These are phyloP conservation scores for Papilio elwesi DNA, from an alignment of 2,888 invertebrate genomes.

Conservation along the genomic window DNA sequence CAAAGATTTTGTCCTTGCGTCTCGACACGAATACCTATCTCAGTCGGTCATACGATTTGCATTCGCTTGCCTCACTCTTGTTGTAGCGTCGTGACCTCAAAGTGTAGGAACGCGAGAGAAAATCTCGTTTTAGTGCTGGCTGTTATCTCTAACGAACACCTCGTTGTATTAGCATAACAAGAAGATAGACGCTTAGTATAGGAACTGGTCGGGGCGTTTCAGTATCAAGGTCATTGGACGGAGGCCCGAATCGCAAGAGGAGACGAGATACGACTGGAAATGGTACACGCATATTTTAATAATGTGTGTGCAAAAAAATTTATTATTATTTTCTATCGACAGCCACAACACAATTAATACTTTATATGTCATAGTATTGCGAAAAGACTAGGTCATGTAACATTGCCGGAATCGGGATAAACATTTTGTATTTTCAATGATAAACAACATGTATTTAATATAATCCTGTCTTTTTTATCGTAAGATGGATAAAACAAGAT, in stretches of 20 bases:
- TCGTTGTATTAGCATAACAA: constrained; percentile 39
- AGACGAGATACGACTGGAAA: background rate
- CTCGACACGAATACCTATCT: constrained; percentile 57
- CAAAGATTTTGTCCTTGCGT: constrained; percentile 54
- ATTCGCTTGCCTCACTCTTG: constrained; percentile 52
- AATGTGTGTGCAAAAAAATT: background rate
- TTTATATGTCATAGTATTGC: too few relatives aligned
- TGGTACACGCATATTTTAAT: background rate
- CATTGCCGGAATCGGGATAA: too few relatives aligned
- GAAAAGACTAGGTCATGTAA: too few relatives aligned
- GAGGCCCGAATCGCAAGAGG: constrained; percentile 1
- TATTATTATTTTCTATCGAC: background rate
- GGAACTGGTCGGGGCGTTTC: constrained; percentile 22
- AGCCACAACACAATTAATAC: background rate
- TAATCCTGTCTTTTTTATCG: too few relatives aligned
- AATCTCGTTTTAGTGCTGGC: constrained; percentile 48
- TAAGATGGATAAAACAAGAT: too few relatives aligned
- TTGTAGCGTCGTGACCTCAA: constrained; percentile 55
- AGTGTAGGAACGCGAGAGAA: constrained; percentile 58
- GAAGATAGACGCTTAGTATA: constrained; percentile 21
- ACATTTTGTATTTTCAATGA: too few relatives aligned
- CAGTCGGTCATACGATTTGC: constrained; percentile 55
- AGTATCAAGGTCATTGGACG: constrained; percentile 37
- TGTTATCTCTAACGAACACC: constrained; percentile 43
- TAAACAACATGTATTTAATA: too few relatives aligned